A percentile compares a stretch with the other conserved stretches of the same genome.
These are phyloP conservation scores for Myzus persicae DNA, from an alignment of 1,140 invertebrate species.

Conservation along the genomic window DNA sequence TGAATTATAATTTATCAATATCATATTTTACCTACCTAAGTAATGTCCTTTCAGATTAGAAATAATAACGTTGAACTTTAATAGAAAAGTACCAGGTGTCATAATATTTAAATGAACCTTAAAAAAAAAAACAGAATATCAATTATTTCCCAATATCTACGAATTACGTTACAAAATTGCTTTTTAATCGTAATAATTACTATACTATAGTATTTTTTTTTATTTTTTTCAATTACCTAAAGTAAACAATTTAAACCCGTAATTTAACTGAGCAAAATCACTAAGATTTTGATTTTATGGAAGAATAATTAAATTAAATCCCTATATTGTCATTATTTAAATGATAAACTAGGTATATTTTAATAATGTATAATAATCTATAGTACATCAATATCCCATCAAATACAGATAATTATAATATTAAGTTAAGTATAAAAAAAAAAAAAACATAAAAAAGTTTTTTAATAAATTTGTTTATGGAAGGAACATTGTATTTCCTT, in stretches of 20 bases:
- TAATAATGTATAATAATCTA: not conserved
- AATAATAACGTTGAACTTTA: too few species aligned
- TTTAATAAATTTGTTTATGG: not conserved
- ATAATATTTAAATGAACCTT: too few species aligned
- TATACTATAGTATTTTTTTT: not conserved
- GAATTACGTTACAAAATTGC: too few species aligned
- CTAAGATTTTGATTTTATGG: not conserved
- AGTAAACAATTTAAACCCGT: not conserved
- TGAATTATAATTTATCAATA: too few species aligned
- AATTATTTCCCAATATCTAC: too few species aligned
- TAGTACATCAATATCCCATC: not conserved
- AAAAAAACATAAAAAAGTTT: not conserved
- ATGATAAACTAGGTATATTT: not conserved
- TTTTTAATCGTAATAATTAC: too few species aligned
- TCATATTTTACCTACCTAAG: too few species aligned
- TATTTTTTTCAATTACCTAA: not conserved
- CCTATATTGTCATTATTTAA: not conserved
- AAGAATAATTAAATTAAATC: too few species aligned
- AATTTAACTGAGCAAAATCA: not conserved
- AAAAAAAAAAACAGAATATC: too few species aligned
- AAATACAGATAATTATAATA: not conserved
- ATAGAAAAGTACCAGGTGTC: too few species aligned
- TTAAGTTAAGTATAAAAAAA: not conserved
- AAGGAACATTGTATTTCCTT: not conserved
- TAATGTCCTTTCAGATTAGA: too few species aligned